phyloP scores from a whole-genome alignment of 2,113 vertebrate species.

The Cyphomyrus discorhynchus region DNA sequence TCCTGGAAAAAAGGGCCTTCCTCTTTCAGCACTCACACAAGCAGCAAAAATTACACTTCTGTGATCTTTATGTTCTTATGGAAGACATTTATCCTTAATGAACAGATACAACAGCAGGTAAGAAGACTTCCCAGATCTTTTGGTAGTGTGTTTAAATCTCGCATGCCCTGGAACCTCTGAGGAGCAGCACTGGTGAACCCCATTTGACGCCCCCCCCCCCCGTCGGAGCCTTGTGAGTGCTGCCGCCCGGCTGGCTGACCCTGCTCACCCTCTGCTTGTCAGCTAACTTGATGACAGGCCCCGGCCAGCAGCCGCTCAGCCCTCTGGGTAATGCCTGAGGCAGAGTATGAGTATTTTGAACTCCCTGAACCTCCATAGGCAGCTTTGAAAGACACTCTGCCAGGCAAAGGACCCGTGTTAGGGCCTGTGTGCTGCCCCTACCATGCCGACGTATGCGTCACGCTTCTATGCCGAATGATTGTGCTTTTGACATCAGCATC shows the following conservation, averaged over 20 bases:
- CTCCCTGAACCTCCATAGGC: not conserved
- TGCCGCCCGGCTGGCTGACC: not conserved
- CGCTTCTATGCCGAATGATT: not conserved
- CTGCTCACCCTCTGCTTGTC: not conserved
- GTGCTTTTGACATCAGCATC: not conserved
- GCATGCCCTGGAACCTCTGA: not conserved
- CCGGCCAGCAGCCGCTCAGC: not conserved
- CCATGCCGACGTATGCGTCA: not conserved
- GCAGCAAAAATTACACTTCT: not conserved
- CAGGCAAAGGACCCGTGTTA: not conserved
- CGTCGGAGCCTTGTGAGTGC: not conserved
- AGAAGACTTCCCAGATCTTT: not conserved
- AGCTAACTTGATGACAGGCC: not conserved
- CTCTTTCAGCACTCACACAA: not conserved
- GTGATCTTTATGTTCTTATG: not conserved
- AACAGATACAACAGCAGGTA: not conserved
- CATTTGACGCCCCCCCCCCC: not conserved
- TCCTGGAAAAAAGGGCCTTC: not conserved
- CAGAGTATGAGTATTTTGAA: not conserved
- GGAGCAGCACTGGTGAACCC: not conserved
- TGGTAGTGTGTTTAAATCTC: not conserved
- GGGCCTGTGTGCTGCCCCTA: not conserved
- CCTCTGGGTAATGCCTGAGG: not conserved
- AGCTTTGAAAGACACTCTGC: not conserved
- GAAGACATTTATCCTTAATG: not conserved